Evolutionary conservation across 2,113 vertebrate species (phyloP), one percentile per base, ranked within the genome.

Genomic region (Dipodomys ordii): DNA sequence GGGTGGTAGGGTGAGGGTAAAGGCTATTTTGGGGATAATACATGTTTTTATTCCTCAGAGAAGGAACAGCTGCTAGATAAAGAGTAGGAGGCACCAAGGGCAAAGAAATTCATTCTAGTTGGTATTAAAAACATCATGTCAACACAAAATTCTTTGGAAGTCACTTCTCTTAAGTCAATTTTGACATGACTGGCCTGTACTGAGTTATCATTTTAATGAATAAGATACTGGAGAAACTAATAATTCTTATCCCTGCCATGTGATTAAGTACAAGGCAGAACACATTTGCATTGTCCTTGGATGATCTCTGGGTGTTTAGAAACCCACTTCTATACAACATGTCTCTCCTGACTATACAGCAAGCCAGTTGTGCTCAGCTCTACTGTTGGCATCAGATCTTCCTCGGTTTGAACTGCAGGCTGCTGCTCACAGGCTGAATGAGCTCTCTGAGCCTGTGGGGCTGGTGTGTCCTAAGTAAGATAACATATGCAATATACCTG

Each of bases 21-120:
- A 94, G 60, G 68, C 80, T 83, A 81, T 81, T 87, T 92, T n/a
- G 39, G 53, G 84, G 46, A 87, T 49, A 74, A 88, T 27, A 27
- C 22, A 57, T 44, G 69, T n/a, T 91, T 85, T 94, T 30, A 81
- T 68, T 81, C 69, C 85, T 87, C 81, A 71, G 78, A 86, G 62
- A 83, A 94, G 46, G 65, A 91, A 76, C 80, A 94, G 72, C 91
- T 96, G 87, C 80, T 60, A 81, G 62, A 39, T 62, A 83, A 57
- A 88, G 62, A 78, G 88, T 88, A 67, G 95, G 91, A 86, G 83
- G 80, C 79, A 83, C 3, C 22, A 60, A 78, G 22, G 35, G 9
- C 67, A 65, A 71, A 73, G 71, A 91, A 83, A 68, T 23, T 53
- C 69, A 94, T 73, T 68, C 53, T 18, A 30, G 44, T 22, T 89